Conservation (phyloP, 1,140 invertebrate species). For the Pteromalus puparum region DNA sequence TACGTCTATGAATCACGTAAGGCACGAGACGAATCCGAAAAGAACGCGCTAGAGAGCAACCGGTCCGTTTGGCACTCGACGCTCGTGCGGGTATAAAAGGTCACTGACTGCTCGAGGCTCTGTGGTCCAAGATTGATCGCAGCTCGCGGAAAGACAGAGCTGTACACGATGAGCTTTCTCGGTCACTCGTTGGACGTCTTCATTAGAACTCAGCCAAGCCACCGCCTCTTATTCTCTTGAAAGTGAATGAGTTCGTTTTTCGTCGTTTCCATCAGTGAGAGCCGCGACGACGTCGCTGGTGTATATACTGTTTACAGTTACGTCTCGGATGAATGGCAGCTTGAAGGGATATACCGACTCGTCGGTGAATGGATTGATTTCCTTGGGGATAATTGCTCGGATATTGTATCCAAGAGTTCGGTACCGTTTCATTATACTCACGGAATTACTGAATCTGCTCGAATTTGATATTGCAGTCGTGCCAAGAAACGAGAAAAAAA, state of each 20-base stretch:
- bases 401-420: background rate
- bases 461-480: no score
- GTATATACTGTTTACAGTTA: background rate
- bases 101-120: background rate
- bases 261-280: background rate
- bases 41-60: background rate
- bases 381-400: background rate
- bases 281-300: background rate
- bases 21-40: background rate
- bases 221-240: background rate
- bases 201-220: background rate
- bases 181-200: background rate
- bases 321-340: background rate
- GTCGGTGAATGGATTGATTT: background rate
- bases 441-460: no score
- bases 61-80: background rate
- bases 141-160: background rate
- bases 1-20: no score
- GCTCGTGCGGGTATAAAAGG: background rate
- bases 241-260: conserved; percentile 4
- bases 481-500: background rate
- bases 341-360: background rate
- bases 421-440: no score
- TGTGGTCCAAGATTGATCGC: background rate
- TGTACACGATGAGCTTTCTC: background rate